phyloP scores from a whole-genome alignment of 2,113 vertebrate species.

The Lepus timidus region DNA sequence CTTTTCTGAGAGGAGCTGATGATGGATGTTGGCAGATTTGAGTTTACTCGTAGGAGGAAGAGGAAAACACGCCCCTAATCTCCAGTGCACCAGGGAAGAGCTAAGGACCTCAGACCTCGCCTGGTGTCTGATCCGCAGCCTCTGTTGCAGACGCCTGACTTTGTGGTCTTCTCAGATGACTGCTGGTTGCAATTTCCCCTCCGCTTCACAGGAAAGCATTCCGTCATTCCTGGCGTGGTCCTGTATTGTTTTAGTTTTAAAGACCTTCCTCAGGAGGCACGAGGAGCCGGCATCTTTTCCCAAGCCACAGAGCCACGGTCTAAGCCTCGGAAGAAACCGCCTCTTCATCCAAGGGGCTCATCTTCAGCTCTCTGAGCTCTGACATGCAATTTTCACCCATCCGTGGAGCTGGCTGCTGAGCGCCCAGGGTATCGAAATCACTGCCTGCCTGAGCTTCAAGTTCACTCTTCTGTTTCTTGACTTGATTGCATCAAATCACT shows the following conservation, averaged over 20 bases:
- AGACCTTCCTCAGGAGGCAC: not conserved
- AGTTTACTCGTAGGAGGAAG: slow-evolving; percentile 42
- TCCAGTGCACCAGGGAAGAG: not conserved
- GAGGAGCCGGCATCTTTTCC: not conserved
- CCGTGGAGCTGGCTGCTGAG: not conserved
- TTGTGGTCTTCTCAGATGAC: slow-evolving; percentile 47
- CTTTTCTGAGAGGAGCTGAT: slow-evolving; percentile 45
- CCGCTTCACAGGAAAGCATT: not conserved
- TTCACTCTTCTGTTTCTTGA: slow-evolving; percentile 18
- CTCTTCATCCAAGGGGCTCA: not conserved
- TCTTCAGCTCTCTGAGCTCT: not conserved
- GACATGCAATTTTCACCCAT: not conserved
- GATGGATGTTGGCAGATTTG: not conserved
- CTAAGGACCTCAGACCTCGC: not conserved
- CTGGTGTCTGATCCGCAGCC: not conserved
- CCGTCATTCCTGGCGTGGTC: not conserved
- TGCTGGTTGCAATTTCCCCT: not conserved
- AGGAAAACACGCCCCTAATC: not conserved
- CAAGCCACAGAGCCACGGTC: not conserved
- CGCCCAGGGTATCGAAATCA: not conserved
- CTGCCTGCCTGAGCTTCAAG: not conserved
- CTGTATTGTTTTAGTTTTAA: not conserved
- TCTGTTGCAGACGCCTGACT: slow-evolving; percentile 6
- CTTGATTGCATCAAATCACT: not conserved
- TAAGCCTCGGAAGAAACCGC: not conserved